Evolutionary conservation across 2,888 invertebrate genomes (phyloP).

Genomic region (Rhagonycha lutea): DNA sequence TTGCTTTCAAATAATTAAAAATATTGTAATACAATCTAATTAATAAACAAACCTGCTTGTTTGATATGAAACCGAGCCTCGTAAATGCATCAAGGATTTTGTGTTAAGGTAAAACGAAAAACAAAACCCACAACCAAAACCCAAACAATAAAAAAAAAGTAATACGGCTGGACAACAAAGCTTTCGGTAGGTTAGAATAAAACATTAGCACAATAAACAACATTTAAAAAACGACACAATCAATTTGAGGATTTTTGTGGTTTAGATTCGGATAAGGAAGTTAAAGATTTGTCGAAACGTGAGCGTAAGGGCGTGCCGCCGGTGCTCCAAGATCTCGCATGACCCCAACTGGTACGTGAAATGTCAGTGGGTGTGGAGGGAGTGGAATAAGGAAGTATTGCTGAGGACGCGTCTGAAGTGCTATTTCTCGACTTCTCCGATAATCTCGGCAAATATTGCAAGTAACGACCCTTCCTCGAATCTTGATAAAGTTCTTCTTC

Average conservation of each 20-base stretch:
- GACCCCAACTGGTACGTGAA: conserved; percentile 47
- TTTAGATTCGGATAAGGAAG: conserved; percentile 4
- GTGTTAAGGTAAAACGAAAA: neutral
- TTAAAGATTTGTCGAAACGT: conserved; percentile 12
- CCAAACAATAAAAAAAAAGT: neutral
- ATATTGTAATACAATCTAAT: neutral
- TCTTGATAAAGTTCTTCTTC: conserved; percentile 58
- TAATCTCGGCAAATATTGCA: conserved; percentile 43
- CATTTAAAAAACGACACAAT: conserved; percentile 14
- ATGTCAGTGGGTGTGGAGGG: conserved; percentile 49
- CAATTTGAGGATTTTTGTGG: conserved; percentile 1
- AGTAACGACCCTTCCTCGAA: conserved; percentile 39
- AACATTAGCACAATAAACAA: neutral
- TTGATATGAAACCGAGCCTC: neutral
- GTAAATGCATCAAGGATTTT: neutral
- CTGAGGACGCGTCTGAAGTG: conserved; percentile 29
- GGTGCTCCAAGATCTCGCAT: conserved; percentile 52
- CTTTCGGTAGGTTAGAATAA: neutral
- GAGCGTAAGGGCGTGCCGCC: conserved; percentile 40
- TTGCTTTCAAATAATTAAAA: neutral
- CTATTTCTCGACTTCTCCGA: conserved; percentile 33
- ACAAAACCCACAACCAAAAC: neutral
- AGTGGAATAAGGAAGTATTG: conserved; percentile 39
- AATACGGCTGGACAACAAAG: neutral
- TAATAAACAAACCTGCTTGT: neutral